Evolutionary conservation across 2,113 vertebrate species (phyloP).

Genomic region (Ellobius talpinus): DNA sequence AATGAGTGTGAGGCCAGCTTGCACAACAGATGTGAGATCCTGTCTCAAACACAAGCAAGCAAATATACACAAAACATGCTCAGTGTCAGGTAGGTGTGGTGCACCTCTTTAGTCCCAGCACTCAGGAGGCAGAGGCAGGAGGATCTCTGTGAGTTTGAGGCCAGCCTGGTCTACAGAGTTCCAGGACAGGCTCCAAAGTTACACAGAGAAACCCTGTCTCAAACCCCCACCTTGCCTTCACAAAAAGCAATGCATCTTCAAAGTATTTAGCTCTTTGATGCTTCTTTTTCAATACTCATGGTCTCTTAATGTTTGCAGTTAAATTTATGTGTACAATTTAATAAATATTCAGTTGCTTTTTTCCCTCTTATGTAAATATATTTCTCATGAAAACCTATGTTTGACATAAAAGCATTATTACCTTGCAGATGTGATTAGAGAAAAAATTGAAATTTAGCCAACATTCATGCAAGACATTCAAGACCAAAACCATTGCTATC

Average conservation of each 20-base stretch:
- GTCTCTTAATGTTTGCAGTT: slow-evolving; percentile 21
- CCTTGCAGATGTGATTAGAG: slow-evolving; percentile 17
- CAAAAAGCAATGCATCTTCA: not conserved
- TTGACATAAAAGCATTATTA: not conserved
- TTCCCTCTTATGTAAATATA: not conserved
- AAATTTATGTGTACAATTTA: slow-evolving; percentile 7
- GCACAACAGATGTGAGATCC: no score
- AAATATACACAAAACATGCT: not conserved
- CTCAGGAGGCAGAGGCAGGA: not conserved
- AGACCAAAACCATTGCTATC: slow-evolving; percentile 18
- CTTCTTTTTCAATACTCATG: slow-evolving; percentile 15
- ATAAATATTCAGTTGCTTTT: not conserved
- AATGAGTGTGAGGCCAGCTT: not conserved
- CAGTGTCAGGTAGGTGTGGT: not conserved
- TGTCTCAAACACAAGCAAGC: not conserved
- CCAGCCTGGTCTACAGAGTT: not conserved
- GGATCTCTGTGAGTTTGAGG: not conserved
- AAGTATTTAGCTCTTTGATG: not conserved
- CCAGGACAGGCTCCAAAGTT: not conserved
- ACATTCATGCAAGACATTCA: not conserved
- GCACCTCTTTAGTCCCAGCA: not conserved
- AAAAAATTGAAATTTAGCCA: not conserved
- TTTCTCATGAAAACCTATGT: not conserved
- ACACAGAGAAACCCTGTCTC: no score
- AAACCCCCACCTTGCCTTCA: no score